Base-by-base conservation (phyloP, 1,140 invertebrate genomes). In the Ceratoteleas bidentatus region DNA sequence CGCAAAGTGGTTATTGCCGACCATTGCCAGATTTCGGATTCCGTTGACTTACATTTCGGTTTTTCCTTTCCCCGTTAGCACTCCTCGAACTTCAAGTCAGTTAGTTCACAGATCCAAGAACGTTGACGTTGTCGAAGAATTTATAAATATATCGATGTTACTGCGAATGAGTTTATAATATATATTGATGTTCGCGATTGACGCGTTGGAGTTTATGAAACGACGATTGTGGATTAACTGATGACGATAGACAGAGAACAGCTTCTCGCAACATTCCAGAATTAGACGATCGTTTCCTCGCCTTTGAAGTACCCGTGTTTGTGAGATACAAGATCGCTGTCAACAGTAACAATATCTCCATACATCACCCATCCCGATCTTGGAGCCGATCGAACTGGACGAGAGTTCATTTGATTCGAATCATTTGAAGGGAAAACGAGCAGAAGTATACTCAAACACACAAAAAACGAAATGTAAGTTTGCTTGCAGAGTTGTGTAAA, bases 201-300 rank as follows among this genome's bases (percentile, higher is more conserved):
- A 49, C 15, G 10, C 52, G 40, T 60, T 45, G 62, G 38, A 75
- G 38, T 75, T 66, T 66, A 75, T 75, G 15, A 61, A 61, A 16
- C 40, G 15, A 50, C 56, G 58, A 69, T 69, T 78, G 75, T 70
- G 66, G 43, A 78, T 64, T 70, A 78, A 78, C 75, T 69, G 74
- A 76, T 13, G 24, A 4, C 50, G 11, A n/a, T n/a, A n/a, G 24
- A n/a, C 14, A 47, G 13, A 24, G 10, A 15, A 56, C 40, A 36
- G 24, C 45, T 69, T 50, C 24, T 49, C 68, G 60, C 33, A 2
- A 65, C 60, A 74, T 75, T 75, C 54, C 53, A 66, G 8, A 49
- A 70, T 70, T 36, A 58, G 16, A 52, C 16, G n/a, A 38, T 54
- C 45, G 13, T 32, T 49, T 70, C 11, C 9, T 36, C n/a, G 3